phyloP scores from a whole-genome alignment of 2,113 vertebrate genomes.

The Balaeniceps rex region DNA sequence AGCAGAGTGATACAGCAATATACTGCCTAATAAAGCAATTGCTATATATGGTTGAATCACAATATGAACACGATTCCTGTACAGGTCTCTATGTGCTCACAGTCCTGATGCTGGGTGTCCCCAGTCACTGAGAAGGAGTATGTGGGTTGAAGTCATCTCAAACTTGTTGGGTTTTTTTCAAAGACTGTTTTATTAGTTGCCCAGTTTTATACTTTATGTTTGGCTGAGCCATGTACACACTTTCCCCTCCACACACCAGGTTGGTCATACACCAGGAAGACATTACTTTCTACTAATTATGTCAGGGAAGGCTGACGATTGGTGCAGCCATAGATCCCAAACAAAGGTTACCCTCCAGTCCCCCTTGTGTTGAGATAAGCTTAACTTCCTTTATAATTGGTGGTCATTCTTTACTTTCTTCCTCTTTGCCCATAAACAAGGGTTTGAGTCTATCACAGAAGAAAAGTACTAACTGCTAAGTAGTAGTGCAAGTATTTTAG shows the following conservation, averaged over 20 bases:
- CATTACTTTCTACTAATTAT: background rate
- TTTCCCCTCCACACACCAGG: background rate
- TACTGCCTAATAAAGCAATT: background rate
- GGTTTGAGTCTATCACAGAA: background rate
- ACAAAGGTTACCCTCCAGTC: background rate
- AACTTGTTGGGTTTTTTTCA: background rate
- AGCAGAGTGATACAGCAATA: background rate
- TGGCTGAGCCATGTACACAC: background rate
- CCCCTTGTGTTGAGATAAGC: background rate
- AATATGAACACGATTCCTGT: accelerated
- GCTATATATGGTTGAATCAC: background rate
- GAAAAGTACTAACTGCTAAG: background rate
- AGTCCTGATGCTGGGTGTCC: no score
- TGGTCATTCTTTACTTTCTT: background rate
- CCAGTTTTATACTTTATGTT: background rate
- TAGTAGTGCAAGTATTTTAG: background rate
- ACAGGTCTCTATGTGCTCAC: background rate
- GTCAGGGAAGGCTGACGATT: background rate
- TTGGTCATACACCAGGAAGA: background rate
- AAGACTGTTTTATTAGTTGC: background rate
- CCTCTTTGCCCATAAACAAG: background rate
- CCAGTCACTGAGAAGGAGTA: background rate
- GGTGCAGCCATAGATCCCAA: background rate
- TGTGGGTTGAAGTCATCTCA: background rate
- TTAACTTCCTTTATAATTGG: background rate